Evolutionary conservation across 2,888 invertebrate species (phyloP).

Genomic region (Drosophila nr. medialis): DNA sequence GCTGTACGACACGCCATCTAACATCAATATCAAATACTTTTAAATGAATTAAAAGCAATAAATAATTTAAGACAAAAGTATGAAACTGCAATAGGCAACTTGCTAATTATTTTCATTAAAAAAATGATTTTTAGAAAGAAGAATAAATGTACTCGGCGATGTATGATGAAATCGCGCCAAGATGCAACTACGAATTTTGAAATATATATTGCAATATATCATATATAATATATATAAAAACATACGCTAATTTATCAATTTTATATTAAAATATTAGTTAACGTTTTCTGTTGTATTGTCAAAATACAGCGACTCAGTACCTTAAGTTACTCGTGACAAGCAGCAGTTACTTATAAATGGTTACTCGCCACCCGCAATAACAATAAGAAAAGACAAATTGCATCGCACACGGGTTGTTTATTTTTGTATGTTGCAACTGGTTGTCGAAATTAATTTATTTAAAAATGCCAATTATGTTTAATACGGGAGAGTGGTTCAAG

Average conservation of each 20-base stretch:
- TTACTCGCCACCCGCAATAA: constrained; percentile 3
- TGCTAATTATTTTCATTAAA: background rate
- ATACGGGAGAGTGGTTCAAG: constrained; percentile 85
- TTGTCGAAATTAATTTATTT: constrained; percentile 14
- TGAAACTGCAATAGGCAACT: background rate
- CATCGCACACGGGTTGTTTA: constrained; percentile 9
- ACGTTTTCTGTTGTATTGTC: background rate
- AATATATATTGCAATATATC: background rate
- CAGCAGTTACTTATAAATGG: constrained; percentile 21
- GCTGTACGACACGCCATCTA: background rate
- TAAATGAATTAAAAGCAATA: background rate
- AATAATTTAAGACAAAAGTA: background rate
- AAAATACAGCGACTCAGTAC: background rate
- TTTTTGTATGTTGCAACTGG: constrained; percentile 7
- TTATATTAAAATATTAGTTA: background rate
- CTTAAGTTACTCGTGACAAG: constrained; percentile 6
- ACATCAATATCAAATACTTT: background rate
- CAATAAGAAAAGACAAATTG: constrained; percentile 25
- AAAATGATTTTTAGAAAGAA: background rate
- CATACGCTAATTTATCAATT: background rate
- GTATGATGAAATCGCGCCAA: background rate
- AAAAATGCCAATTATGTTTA: constrained; percentile 83
- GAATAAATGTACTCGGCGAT: background rate
- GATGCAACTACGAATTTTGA: background rate
- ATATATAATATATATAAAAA: too few relatives aligned